Conservation (phyloP, 1,140 invertebrate species). For the Platyscapa corneri region DNA sequence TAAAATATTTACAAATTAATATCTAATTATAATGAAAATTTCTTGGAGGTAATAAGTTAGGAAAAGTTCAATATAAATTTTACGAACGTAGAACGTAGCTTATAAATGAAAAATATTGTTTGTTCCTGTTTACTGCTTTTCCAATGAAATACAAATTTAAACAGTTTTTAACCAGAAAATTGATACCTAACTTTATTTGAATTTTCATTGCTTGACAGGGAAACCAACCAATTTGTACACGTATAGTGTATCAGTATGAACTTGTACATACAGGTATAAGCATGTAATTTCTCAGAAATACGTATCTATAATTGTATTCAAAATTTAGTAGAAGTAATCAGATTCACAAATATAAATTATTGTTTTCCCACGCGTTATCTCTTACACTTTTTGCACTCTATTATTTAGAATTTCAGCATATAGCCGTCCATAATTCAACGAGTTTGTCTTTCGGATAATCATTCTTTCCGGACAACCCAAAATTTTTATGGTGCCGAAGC, state of each 20-base stretch:
- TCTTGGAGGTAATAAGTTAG: too few relatives aligned
- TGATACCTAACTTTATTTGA: neutral
- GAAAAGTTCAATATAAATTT: too few relatives aligned
- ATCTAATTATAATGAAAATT: too few relatives aligned
- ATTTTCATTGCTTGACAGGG: neutral
- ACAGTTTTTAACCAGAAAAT: neutral
- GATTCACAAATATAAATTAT: conserved; percentile 6
- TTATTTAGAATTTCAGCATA: neutral
- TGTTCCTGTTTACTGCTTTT: neutral
- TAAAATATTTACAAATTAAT: too few relatives aligned
- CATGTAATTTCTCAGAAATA: neutral
- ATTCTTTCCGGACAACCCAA: neutral
- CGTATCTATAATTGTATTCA: neutral
- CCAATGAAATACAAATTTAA: neutral
- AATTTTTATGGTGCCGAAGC: conserved; percentile 26
- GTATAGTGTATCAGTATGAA: neutral
- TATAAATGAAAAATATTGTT: neutral
- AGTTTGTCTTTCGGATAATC: neutral
- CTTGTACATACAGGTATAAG: neutral
- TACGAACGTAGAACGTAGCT: neutral
- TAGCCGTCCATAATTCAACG: neutral
- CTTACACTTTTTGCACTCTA: neutral
- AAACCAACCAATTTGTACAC: neutral
- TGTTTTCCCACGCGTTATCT: conserved; percentile 34
- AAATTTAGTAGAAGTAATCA: conserved; percentile 11